Base-by-base conservation (phyloP, 2,113 vertebrate species). In the Poecile atricapillus region DNA sequence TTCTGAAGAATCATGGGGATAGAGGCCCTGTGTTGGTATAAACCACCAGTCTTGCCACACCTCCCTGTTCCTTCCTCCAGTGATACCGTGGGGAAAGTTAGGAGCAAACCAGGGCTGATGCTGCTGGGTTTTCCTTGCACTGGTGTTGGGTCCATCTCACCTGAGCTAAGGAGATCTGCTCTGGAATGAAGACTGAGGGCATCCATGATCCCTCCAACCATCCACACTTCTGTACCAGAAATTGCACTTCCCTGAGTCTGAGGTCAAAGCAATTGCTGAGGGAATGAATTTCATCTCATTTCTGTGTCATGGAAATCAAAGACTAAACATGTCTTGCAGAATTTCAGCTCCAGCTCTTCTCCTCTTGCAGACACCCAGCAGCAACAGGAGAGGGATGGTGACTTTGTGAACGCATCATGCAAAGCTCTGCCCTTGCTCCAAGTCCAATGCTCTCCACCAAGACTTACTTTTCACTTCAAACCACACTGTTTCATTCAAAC, bases 261-360 rank as follows among this genome's bases (percentile, higher is more conserved):
- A 35, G 94, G 70, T 44, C 58, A 53, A 93, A 83, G 81, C 46
- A 91, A 33, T 37, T 86, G 53, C 73, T 94, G 89, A 85, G 63
- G 60, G 53, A 78, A 82, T 81, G 62, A 80, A 50, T 93, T 95
- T 93, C 50, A 84, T 90, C 76, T 70, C 80, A 73, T 83, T 69
- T 83, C 86, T 13, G 35, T 83, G 37, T 23, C 23, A 47, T 14
- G 9, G 56, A 90, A 97, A 93, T 86, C 63, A 87, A 78, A 69
- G 95, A 97, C 75, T 46, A 28, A 77, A 25, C 15, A 49, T 5
- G 18, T 52, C 67, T 52, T 92, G 75, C 27, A 85, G 68, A 91
- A 87, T 17, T 91, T 76, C 79, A 96, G 64, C 93, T 92, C 50
- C 43, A 96, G 55, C 80, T 83, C 84, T 69, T 47, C 65, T 79